phyloP scores from a whole-genome alignment of 1,140 invertebrate genomes.

The Babylonia areolata region DNA sequence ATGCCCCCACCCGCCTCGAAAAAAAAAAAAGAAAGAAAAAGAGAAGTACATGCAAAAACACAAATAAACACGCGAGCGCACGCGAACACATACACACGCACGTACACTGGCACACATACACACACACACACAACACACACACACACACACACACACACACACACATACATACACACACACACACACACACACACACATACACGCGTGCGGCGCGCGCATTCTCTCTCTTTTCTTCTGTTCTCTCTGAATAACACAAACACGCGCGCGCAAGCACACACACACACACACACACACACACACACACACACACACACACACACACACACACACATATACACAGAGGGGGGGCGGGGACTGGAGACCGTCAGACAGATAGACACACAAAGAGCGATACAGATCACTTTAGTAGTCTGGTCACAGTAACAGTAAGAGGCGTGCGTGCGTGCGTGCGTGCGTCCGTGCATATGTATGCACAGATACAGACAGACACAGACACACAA shows the following conservation, averaged over 20 bases:
- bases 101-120: background rate
- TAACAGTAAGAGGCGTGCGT: no score
- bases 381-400: background rate
- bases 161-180: background rate
- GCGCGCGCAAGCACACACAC: no score
- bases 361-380: background rate
- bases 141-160: background rate
- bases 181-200: background rate
- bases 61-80: background rate
- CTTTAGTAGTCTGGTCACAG: no score
- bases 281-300: slow-evolving; percentile 11
- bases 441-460: no score
- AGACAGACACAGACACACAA: background rate
- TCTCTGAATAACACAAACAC: no score
- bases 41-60: background rate
- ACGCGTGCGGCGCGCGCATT: no score
- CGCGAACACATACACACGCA: background rate
- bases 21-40: background rate
- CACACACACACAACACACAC: background rate
- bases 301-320: background rate
- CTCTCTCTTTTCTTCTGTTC: no score
- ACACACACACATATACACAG: no score
- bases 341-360: no score
- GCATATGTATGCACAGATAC: background rate
- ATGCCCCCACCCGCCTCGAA: background rate